A percentile compares a stretch with the other conserved stretches of the same genome.
These are phyloP conservation scores for Synaphobranchus kaupii DNA, from an alignment of 2,797 vertebrate genomes.

Conservation along the genomic window DNA sequence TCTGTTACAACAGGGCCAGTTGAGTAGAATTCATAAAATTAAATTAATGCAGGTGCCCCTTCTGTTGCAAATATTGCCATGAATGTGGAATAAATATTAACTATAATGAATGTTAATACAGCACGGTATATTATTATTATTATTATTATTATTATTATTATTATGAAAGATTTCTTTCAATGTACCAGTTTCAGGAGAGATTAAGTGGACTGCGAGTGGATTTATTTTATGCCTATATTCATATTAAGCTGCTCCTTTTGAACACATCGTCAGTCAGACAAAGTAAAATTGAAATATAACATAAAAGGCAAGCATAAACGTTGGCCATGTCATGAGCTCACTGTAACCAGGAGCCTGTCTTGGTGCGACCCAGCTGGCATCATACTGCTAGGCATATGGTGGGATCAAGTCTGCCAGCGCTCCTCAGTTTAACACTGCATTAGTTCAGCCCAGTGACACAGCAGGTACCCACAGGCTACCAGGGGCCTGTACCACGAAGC, in stretches of 20 bases:
- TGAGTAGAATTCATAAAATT: constrained; percentile 42
- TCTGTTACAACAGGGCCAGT: neutral
- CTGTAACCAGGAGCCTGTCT: neutral
- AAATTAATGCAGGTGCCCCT: constrained; percentile 65
- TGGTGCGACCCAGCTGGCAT: neutral
- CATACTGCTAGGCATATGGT: neutral
- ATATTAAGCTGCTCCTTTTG: neutral
- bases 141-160: neutral
- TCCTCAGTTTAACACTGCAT: neutral
- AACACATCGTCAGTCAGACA: neutral
- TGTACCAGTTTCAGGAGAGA: neutral
- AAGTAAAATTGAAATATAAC: neutral
- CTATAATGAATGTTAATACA: constrained; percentile 54
- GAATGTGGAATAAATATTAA: constrained; percentile 51
- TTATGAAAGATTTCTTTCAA: neutral
- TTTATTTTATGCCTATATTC: neutral
- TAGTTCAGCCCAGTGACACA: neutral
- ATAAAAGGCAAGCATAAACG: neutral
- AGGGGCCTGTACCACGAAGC: neutral
- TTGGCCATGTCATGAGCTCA: neutral
- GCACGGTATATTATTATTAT: neutral
- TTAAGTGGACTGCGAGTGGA: neutral
- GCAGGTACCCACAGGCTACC: neutral
- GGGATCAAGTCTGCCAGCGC: neutral
- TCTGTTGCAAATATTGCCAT: constrained; percentile 49